Percentiles rank a stretch among this genome's conserved stretches.
Conservation (phyloP, 2,888 invertebrate species). For the Agrotis puta region DNA sequence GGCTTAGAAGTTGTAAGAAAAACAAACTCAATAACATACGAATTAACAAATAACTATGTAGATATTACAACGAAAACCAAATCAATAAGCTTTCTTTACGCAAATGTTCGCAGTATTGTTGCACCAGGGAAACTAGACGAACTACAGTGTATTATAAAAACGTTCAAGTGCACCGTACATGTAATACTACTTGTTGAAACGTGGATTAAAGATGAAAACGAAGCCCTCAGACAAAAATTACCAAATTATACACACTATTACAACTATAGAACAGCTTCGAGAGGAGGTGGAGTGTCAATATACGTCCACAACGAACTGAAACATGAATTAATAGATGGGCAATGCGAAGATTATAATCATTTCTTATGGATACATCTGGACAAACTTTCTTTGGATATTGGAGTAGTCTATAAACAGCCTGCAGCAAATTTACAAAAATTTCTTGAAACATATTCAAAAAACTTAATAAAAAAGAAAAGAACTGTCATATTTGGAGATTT, state of each 20-base stretch:
- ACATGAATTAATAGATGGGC: background rate
- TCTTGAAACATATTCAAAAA: background rate
- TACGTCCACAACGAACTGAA: background rate
- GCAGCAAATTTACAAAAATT: conserved; percentile 1
- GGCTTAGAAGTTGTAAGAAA: background rate
- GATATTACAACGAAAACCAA: background rate
- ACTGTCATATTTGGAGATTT: background rate
- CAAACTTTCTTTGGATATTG: conserved; percentile 3
- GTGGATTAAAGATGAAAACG: conserved; percentile 1
- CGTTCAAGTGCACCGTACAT: background rate
- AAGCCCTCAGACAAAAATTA: background rate
- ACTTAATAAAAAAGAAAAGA: background rate
- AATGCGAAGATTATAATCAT: conserved; percentile 6
- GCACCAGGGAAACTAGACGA: background rate
- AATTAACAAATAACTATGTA: conserved; percentile 8
- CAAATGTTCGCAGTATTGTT: conserved; percentile 10
- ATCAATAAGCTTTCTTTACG: background rate
- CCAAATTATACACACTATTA: conserved; percentile 1
- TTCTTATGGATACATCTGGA: conserved; percentile 7
- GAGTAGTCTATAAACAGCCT: conserved; percentile 4
- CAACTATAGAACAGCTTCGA: conserved; percentile 6
- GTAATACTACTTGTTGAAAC: background rate
- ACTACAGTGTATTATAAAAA: conserved; percentile 1
- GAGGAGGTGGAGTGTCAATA: conserved; percentile 8
- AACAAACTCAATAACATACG: conserved; percentile 1